Evolutionary conservation across 1,140 invertebrate species (phyloP).

Genomic region (Habropoda laboriosa): DNA sequence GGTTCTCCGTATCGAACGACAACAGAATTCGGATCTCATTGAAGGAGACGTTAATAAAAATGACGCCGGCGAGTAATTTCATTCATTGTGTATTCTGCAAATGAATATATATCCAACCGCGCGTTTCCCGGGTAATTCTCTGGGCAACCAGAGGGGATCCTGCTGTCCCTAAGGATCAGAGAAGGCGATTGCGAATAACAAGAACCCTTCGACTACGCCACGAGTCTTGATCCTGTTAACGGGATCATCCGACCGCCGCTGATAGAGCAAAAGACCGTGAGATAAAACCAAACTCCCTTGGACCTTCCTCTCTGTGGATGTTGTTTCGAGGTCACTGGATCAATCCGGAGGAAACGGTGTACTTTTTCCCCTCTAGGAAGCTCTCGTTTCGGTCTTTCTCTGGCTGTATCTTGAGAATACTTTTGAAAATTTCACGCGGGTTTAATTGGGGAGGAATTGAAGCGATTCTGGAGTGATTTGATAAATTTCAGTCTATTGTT

Average conservation of each 20-base stretch:
- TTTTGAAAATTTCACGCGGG: background rate
- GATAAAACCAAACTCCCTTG: conserved; percentile 58
- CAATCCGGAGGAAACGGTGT: background rate
- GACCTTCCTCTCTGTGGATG: conserved; percentile 29
- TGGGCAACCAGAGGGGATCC: conserved; percentile 47
- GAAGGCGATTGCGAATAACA: conserved; percentile 68
- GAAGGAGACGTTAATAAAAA: conserved; percentile 13
- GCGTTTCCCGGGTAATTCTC: conserved; percentile 50
- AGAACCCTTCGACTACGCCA: conserved; percentile 69
- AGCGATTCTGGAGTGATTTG: too few species aligned
- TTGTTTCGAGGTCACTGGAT: conserved; percentile 47
- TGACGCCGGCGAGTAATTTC: conserved; percentile 38
- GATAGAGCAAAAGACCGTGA: conserved; percentile 51
- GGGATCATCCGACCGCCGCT: conserved; percentile 65
- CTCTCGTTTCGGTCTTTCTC: background rate
- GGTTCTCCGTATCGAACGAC: background rate
- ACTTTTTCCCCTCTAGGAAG: background rate
- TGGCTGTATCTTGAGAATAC: background rate
- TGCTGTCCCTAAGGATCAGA: conserved; percentile 66
- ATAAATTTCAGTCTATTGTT: too few species aligned
- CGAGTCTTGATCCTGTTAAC: conserved; percentile 74
- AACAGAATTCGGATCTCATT: background rate
- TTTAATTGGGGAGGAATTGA: background rate
- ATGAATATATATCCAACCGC: conserved; percentile 55
- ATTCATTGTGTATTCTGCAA: conserved; percentile 52